These are phyloP conservation scores for Prorops nasuta DNA, from an alignment of 1,140 invertebrate species.

Conservation along the genomic window DNA sequence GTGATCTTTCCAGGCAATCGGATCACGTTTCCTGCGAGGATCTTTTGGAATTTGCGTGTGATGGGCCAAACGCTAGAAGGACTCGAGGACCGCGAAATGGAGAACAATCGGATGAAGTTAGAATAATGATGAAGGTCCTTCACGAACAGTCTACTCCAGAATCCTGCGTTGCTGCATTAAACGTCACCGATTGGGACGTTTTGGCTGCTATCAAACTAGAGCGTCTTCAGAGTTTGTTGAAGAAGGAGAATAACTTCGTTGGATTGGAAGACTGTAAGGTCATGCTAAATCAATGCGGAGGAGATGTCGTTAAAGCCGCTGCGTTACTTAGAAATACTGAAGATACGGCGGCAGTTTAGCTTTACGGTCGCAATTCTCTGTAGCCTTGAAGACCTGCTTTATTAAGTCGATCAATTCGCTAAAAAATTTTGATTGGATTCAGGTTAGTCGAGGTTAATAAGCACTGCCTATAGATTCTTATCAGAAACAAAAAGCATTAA, in stretches of 20 bases:
- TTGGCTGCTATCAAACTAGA: slow-evolving; percentile 85
- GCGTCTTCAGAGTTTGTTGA: slow-evolving; percentile 68
- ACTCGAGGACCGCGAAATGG: slow-evolving; percentile 74
- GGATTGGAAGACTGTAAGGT: slow-evolving; percentile 48
- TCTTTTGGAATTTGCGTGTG: slow-evolving; percentile 84
- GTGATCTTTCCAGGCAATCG: slow-evolving; percentile 46
- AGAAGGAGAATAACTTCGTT: slow-evolving; percentile 49
- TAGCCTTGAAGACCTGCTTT: too few species aligned
- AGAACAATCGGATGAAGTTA: slow-evolving; percentile 83
- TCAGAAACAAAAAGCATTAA: too few species aligned
- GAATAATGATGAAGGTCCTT: slow-evolving; percentile 88
- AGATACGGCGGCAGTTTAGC: slow-evolving; percentile 47
- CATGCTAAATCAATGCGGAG: slow-evolving; percentile 47
- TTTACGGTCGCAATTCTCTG: too few species aligned
- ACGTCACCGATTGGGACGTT: slow-evolving; percentile 85
- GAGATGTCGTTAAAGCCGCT: slow-evolving; percentile 50
- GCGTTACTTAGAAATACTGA: slow-evolving; percentile 45
- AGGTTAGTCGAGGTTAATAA: too few species aligned
- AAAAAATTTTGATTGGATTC: too few species aligned
- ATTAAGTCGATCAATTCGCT: too few species aligned
- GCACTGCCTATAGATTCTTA: too few species aligned
- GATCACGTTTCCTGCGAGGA: slow-evolving; percentile 92
- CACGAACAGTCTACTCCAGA: slow-evolving; percentile 77
- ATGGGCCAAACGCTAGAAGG: slow-evolving; percentile 67
- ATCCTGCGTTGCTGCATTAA: slow-evolving; percentile 77